Base-by-base conservation (phyloP, 2,113 vertebrate genomes). In the Myiozetetes cayanensis region DNA sequence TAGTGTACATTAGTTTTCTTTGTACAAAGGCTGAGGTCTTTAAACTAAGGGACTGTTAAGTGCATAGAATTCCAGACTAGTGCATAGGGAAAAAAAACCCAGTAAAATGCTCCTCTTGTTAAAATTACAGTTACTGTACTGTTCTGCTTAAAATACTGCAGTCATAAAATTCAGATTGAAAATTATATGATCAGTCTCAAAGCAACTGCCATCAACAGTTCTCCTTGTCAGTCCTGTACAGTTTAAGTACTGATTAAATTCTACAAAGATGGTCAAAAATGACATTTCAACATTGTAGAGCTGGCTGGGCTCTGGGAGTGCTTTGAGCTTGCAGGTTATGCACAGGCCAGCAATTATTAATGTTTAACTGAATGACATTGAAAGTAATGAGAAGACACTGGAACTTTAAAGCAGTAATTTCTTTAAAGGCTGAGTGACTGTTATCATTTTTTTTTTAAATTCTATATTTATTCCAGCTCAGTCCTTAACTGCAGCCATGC, bases 291-390 rank as follows among this genome's bases (percentile, higher is more conserved):
- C 63, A 56, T 81, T 67, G 87, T 61, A 25, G 72, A 88, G 52
- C 61, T 95, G 80, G 39, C 61, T 94, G 77, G 55, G 79, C 66
- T 80, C 90, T 85, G 93, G 55, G 85, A 93, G 92, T 87, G 86
- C 94, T 93, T 93, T 90, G 88, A 94, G 83, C 55, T 96, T 77
- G 59, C 66, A 90, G 95, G 94, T 95, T 94, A 87, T 90, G 73
- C 47, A 76, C 73, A 82, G 90, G 84, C 94, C 96, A 87, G 91
- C 83, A 89, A 92, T 84, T 73, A 63, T 50, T 90, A 67, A 95
- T 87, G 67, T 55, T 49, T 80, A 62, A 89, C 77, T 86, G 86
- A 87, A 56, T n/a, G 86, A 80, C 92, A 73, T 71, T 90, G 68
- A 75, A 63, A 61, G 33, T 41, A 87, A 78, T 84, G 72, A 81